Evolutionary conservation across 2,113 vertebrate genomes (phyloP).

Genomic region (Neopipo cinnamomea): DNA sequence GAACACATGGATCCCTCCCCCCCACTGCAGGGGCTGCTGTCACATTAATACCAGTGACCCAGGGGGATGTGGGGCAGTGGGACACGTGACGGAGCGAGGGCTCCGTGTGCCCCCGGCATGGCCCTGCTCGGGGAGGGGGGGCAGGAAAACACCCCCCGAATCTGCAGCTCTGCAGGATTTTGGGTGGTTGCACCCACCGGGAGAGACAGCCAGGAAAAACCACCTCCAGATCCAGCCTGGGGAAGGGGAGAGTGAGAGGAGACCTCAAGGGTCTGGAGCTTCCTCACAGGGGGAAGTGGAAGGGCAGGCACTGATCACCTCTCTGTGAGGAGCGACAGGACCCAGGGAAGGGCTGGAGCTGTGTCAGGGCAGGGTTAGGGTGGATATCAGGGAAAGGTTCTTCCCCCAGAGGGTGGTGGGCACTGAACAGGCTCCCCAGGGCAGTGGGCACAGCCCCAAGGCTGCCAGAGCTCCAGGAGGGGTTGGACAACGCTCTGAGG

Average conservation of each 20-base stretch:
- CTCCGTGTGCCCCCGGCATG: not conserved
- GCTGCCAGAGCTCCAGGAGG: not conserved
- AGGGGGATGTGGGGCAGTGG: not conserved
- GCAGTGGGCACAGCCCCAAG: not conserved
- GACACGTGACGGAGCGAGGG: not conserved
- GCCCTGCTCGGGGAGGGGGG: not conserved
- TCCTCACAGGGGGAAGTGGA: not conserved
- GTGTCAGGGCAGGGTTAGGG: not conserved
- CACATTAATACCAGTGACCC: not conserved
- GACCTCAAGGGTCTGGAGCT: not conserved
- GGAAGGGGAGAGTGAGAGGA: not conserved
- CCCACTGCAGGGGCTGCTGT: not conserved
- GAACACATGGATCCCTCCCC: not conserved
- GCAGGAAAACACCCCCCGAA: not conserved
- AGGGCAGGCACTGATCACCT: not conserved
- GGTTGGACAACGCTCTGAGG: not conserved
- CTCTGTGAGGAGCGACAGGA: not conserved
- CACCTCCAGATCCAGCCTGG: not conserved
- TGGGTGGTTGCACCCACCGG: not conserved
- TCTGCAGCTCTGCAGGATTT: not conserved
- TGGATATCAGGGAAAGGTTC: not conserved
- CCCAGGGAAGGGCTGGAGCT: not conserved
- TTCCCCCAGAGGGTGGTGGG: not conserved
- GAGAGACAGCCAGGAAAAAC: not conserved
- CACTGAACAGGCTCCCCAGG: not conserved